Conservation (phyloP, 2,113 vertebrate species). For the Myrmecophaga tridactyla region DNA sequence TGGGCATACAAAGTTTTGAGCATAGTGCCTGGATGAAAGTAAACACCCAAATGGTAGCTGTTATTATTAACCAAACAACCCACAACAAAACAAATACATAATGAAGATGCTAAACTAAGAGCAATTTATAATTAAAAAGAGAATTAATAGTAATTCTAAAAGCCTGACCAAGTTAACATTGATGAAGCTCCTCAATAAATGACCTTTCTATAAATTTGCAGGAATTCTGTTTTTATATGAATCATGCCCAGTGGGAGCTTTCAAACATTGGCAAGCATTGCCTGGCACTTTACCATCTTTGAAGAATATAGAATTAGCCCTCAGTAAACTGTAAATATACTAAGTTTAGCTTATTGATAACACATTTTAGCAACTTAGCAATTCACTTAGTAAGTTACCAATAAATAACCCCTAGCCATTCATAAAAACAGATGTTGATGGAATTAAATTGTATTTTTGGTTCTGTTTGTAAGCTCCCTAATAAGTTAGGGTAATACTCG, state of each 20-base stretch:
- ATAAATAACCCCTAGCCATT: slow-evolving; percentile 11
- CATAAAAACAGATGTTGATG: slow-evolving; percentile 23
- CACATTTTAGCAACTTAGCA: neutral
- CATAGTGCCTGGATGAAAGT: neutral
- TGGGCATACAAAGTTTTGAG: neutral
- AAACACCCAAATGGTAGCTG: neutral
- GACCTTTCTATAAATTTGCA: slow-evolving; percentile 21
- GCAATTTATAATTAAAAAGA: slow-evolving; percentile 32
- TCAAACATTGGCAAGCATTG: neutral
- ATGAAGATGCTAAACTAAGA: slow-evolving; percentile 2
- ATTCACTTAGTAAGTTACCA: neutral
- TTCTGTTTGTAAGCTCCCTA: neutral
- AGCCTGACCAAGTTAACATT: neutral
- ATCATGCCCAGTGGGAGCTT: neutral
- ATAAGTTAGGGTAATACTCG: neutral
- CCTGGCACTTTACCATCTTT: neutral
- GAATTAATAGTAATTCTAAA: slow-evolving; percentile 40
- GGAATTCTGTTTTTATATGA: slow-evolving; percentile 24
- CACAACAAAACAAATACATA: neutral
- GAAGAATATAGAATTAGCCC: slow-evolving; percentile 8
- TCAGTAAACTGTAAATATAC: neutral
- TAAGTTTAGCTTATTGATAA: slow-evolving; percentile 47
- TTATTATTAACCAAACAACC: neutral
- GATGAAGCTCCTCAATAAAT: neutral
- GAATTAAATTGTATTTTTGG: neutral